Evolutionary conservation across 2,797 vertebrate species (phyloP), one percentile per base, ranked within the genome.

Genomic region (Antrozous pallidus): DNA sequence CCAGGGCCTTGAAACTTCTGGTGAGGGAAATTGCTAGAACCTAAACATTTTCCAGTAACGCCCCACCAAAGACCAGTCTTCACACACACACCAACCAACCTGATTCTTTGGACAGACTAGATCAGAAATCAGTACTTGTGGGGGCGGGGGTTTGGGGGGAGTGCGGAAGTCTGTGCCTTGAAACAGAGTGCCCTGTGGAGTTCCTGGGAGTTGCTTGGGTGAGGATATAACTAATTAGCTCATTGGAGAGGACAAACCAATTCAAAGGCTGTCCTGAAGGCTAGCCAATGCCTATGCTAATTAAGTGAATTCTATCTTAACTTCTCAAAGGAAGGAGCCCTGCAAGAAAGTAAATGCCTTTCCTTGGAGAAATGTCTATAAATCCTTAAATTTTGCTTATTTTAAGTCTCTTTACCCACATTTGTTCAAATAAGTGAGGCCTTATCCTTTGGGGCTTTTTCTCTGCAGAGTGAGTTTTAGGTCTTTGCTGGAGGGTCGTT

Each of bases 381-480:
- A 58, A 90, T 45, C 61, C 49, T 58, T 95, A 69, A 28, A 6
- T 77, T 91, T 84, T 89, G 63, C 26, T 75, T 91, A 79, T 89
- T 93, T 94, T 88, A 91, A 95, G 77, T 81, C 33, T 69, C 82
- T 86, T 70, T 85, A 82, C 22, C 58, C 28, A 89, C 80, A 77
- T 82, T 77, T 92, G 82, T 75, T 17, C 51, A 88, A 93, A 88
- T 74, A 49, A 70, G 18, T 28, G 20, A 75, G 20, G 56, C 69
- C 36, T 95, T 71, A 33, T 40, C 28, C 51, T 84, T 70, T 92
- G 45, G 24, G 14, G 20, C 4, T 31, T 91, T 74, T 94, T 17
- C 18, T 42, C 45, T 54, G 6, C 24, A 65, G 73, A 74, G 65
- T 82, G 31, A 79, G 36, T 88, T 84, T 87, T 78, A 73, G 45